phyloP scores from a whole-genome alignment of 2,113 vertebrate genomes.

The Hemibagrus wyckioides region DNA sequence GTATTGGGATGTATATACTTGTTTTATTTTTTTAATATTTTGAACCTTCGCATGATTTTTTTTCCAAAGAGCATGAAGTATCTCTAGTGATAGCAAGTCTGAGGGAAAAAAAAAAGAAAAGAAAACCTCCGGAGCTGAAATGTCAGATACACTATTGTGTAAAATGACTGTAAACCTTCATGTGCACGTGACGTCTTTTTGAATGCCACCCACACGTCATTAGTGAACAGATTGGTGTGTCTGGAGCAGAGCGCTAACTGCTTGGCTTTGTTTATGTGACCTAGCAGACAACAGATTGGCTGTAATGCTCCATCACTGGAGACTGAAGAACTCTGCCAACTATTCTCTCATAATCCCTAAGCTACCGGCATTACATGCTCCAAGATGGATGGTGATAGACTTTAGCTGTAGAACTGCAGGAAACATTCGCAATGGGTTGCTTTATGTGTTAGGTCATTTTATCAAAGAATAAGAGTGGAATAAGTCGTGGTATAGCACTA shows the following conservation, averaged over 20 bases:
- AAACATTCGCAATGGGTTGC: background rate
- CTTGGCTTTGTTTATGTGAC: conserved; percentile 35
- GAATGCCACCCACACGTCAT: conserved; percentile 23
- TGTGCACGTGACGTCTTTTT: background rate
- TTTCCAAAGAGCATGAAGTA: background rate
- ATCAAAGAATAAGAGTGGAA: background rate
- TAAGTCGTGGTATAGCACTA: too few species aligned
- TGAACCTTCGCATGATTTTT: too few species aligned
- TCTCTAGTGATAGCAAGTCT: background rate
- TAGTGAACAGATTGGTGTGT: conserved; percentile 26
- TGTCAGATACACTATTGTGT: background rate
- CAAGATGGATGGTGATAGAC: conserved; percentile 1
- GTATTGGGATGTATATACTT: background rate
- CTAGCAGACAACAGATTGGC: conserved; percentile 33
- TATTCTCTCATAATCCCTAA: conserved; percentile 1
- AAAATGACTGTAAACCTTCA: background rate
- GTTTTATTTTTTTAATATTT: background rate
- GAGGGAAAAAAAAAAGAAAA: background rate
- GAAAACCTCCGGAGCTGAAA: background rate
- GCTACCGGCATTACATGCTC: conserved; percentile 10
- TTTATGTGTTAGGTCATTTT: background rate
- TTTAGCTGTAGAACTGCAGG: background rate
- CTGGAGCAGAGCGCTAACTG: conserved; percentile 26
- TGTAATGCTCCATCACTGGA: conserved; percentile 20
- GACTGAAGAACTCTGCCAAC: conserved; percentile 23